phyloP scores from a whole-genome alignment of 2,797 vertebrate genomes.

The Australoheros facetus region DNA sequence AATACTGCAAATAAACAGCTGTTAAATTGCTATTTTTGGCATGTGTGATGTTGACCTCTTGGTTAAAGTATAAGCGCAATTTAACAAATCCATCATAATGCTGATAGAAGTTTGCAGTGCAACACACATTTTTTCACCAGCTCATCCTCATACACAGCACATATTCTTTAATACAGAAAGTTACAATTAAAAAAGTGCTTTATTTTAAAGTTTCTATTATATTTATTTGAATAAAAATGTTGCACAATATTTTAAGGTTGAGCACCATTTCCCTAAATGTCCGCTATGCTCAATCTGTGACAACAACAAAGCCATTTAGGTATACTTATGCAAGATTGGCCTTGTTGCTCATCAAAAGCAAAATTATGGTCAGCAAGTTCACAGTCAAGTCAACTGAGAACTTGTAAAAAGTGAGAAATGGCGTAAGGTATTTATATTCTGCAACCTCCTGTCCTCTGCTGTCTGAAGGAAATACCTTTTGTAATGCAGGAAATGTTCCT shows the following conservation, averaged over 20 bases:
- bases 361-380: not conserved
- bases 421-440: not conserved
- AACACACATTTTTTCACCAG: not conserved
- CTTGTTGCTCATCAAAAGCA: not conserved
- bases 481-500: slow-evolving; percentile 41
- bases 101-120: not conserved
- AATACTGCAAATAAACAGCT: not conserved
- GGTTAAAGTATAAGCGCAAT: too few relatives aligned
- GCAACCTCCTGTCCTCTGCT: not conserved
- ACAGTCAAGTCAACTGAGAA: not conserved
- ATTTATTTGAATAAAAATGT: not conserved
- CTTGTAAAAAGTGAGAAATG: not conserved
- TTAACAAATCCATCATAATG: not conserved
- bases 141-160: not conserved
- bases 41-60: not conserved
- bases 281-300: not conserved
- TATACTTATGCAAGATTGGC: not conserved
- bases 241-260: not conserved
- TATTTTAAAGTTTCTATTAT: not conserved
- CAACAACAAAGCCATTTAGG: not conserved
- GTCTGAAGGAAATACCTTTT: slow-evolving; percentile 48
- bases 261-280: not conserved
- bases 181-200: not conserved
- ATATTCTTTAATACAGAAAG: not conserved
- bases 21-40: not conserved